Base-by-base conservation (phyloP, 2,888 invertebrate genomes). In the Tiphia femorata region DNA sequence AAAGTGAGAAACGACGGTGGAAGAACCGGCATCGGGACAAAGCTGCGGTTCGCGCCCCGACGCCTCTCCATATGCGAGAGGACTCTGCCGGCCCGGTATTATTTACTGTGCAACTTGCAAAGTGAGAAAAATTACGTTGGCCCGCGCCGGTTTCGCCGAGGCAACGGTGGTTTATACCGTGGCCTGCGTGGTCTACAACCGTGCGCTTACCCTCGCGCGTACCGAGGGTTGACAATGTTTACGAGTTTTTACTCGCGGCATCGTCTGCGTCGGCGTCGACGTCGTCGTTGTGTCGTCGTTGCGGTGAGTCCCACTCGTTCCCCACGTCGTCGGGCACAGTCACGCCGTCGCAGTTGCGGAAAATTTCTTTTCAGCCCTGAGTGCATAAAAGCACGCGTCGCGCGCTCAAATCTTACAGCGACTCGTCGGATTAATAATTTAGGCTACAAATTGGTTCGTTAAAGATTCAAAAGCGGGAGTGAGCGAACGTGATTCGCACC, bases 61-160 rank as follows among this genome's bases (percentile, higher is more conserved):
- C n/a, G n/a, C n/a, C n/a, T n/a, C n/a, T 50, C 29, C 33, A 37
- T 46, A 53, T 23, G 55, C 37, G 42, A 38, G 58, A 41, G 40
- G 41, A 30, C 44, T 25, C 38, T 55, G 55, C 57, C n/a, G n/a
- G 55, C 53, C 14, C 41, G 58, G 56, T 70, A 75, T 78, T 79
- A 81, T 81, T 81, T 81, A 81, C 76, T 74, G 73, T 54, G 53
- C 70, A 78, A 81, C 70, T 81, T 78, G 72, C 73, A 79, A 80
- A 82, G 79, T 81, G 80, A 80, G 80, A 82, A 81, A 82, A 82
- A 82, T 81, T 76, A 77, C 77, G 75, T 70, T 72, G 71, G 68
- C 73, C 72, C 71, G 58, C n/a, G 64, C 61, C 67, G 67, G 61
- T 68, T 67, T 68, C 62, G 67, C 61, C 67, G 71, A 67, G 72